These are phyloP conservation scores for Laspeyria flexula DNA, from an alignment of 2,888 invertebrate species.

Conservation along the genomic window DNA sequence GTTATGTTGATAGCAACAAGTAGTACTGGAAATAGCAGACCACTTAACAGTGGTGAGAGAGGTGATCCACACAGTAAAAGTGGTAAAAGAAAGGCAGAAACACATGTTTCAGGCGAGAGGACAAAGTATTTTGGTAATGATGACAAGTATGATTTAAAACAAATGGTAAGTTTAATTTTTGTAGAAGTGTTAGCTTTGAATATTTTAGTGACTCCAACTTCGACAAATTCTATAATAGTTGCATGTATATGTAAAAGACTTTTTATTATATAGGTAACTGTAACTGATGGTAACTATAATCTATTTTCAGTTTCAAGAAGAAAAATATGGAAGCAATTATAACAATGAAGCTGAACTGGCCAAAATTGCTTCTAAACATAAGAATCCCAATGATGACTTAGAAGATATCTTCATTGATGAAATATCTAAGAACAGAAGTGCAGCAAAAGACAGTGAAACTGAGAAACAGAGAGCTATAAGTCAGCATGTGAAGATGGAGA, in stretches of 20 bases:
- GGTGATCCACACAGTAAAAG: constrained; percentile 76
- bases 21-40: constrained; percentile 88
- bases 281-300: too few relatives aligned
- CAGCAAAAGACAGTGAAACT: constrained; percentile 86
- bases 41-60: constrained; percentile 78
- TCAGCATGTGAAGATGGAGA: constrained; percentile 90
- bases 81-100: constrained; percentile 87
- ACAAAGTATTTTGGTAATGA: constrained; percentile 95
- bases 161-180: constrained; percentile 87
- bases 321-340: constrained; percentile 92
- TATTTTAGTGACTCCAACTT: too few relatives aligned
- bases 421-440: constrained; percentile 88
- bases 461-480: constrained; percentile 89
- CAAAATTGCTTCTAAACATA: constrained; percentile 89
- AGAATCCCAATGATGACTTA: constrained; percentile 90
- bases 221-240: too few relatives aligned
- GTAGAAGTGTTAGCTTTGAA: background rate
- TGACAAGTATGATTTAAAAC: constrained; percentile 93
- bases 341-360: constrained; percentile 93
- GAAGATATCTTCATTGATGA: constrained; percentile 94
- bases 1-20: constrained; percentile 90
- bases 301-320: constrained; percentile 89
- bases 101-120: constrained; percentile 90
- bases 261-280: too few relatives aligned
- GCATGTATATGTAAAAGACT: too few relatives aligned